Evolutionary conservation across 2,113 vertebrate genomes (phyloP), one percentile per base, ranked within the genome.

Genomic region (Alethe diademata): DNA sequence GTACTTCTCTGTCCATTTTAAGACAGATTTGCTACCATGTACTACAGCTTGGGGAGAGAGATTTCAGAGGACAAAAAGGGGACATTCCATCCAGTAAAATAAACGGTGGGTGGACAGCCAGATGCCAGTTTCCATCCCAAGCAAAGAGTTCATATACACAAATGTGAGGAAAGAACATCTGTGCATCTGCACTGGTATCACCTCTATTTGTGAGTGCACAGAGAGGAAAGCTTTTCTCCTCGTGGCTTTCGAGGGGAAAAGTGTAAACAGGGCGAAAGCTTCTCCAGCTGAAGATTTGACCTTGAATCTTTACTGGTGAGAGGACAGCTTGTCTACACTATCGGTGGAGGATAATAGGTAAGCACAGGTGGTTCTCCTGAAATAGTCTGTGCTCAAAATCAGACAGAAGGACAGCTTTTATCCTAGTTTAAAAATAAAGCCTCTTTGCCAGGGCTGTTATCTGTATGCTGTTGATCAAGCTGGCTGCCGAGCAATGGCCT

Each of bases 231-330:
- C 8, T 81, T 86, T 75, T 64, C 51, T 51, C 12, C 35, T 70
- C 0, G 0, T 57, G 40, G 11, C 14, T 85, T 91, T 20, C 4
- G 14, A 24, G 58, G 3, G 1, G 4, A 16, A 47, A 36, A 29
- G 24, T 11, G 36, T 35, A 13, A 69, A 50, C 5, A 53, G 19
- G 5, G 4, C 4, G 2, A 84, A 40, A 81, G 14, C 7, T 74
- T 40, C 33, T 20, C 8, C 0, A 51, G 36, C 16, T 54, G 31
- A 76, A 74, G 40, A 64, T 88, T 64, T 86, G 86, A 90, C 82
- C 69, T 94, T 94, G 92, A 86, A 61, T 43, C 8, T 40, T 70
- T 35, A 66, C 35, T 75, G 22, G 16, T 2, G 3, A 48, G 58
- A 79, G 47, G 47, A 62, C 56, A 65, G 8, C 10, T 50, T 71